Evolutionary conservation across 2,888 invertebrate genomes (phyloP).

Genomic region (Drosophila lacicola): DNA sequence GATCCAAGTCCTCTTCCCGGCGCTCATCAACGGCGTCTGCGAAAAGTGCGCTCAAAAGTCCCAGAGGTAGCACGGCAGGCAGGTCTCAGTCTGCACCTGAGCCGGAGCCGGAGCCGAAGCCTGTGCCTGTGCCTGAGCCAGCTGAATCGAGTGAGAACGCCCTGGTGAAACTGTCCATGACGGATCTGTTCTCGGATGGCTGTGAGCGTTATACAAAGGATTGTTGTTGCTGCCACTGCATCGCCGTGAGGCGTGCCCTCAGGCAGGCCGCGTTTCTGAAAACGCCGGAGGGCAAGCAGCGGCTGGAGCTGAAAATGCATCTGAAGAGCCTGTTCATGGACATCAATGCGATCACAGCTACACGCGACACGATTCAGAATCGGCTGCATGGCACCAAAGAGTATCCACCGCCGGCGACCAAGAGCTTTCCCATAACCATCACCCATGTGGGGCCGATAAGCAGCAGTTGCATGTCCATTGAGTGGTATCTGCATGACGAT

Average conservation of each 20-base stretch:
- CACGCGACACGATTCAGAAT: constrained; percentile 30
- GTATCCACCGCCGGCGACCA: constrained; percentile 27
- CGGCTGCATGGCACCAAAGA: constrained; percentile 30
- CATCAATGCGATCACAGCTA: constrained; percentile 45
- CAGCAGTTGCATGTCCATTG: constrained; percentile 34
- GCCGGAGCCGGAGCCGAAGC: background rate
- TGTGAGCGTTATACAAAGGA: constrained; percentile 43
- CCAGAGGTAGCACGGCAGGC: background rate
- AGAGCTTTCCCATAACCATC: constrained; percentile 53
- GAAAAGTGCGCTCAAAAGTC: background rate
- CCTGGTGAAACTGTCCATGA: constrained; percentile 3
- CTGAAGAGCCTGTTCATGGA: constrained; percentile 67
- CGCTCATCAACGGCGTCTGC: background rate
- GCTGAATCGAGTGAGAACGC: background rate
- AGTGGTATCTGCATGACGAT: constrained; percentile 62
- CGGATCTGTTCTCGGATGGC: constrained; percentile 36
- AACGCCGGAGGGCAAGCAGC: constrained; percentile 50
- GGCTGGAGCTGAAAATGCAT: constrained; percentile 45
- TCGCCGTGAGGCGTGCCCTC: constrained; percentile 42
- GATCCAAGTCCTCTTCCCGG: background rate
- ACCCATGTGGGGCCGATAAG: constrained; percentile 41
- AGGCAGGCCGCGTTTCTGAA: constrained; percentile 31
- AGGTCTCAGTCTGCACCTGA: too few species aligned
- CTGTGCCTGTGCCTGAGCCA: background rate
- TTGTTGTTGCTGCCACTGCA: constrained; percentile 65